Evolutionary conservation across 1,140 invertebrate species (phyloP).

Genomic region (Drosophila mauritiana): DNA sequence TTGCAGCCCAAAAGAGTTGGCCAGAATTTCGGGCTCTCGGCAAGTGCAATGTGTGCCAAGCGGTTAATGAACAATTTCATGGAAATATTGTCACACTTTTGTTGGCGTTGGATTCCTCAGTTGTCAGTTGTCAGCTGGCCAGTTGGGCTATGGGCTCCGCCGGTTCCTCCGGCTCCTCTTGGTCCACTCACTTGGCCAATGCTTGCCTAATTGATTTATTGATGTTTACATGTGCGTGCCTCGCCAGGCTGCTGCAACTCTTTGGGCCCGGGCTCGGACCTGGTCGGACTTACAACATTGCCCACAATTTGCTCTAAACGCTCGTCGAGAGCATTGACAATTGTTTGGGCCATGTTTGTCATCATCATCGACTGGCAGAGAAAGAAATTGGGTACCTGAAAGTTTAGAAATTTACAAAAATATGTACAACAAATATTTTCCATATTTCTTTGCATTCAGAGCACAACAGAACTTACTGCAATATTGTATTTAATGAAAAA

Average conservation of each 20-base stretch:
- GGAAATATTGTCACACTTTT: slow-evolving; percentile 83
- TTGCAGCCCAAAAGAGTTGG: slow-evolving; percentile 40
- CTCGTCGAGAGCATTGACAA: slow-evolving; percentile 78
- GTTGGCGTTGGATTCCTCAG: slow-evolving; percentile 79
- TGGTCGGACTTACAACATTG: slow-evolving; percentile 68
- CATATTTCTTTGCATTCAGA: too few species aligned
- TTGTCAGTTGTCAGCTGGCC: slow-evolving; percentile 12
- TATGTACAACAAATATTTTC: too few species aligned
- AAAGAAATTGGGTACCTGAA: too few species aligned
- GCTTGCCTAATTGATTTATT: slow-evolving; percentile 83
- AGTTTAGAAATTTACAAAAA: too few species aligned
- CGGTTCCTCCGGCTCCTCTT: slow-evolving; percentile 1
- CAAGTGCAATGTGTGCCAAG: slow-evolving; percentile 81
- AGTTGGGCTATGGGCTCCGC: neutral
- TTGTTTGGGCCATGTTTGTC: slow-evolving; percentile 81
- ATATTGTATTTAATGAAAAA: too few species aligned
- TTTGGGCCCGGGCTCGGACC: slow-evolving; percentile 7
- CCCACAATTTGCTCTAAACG: slow-evolving; percentile 81
- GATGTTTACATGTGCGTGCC: slow-evolving; percentile 82
- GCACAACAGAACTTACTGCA: too few species aligned
- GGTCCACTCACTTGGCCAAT: slow-evolving; percentile 72
- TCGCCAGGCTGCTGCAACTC: slow-evolving; percentile 43
- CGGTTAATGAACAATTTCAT: slow-evolving; percentile 83
- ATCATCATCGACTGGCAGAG: slow-evolving; percentile 35
- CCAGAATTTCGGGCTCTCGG: slow-evolving; percentile 48